A percentile compares a stretch with the other conserved stretches of the same genome.
Conservation (phyloP, 2,888 invertebrate species). For the Zeuzera pyrina region DNA sequence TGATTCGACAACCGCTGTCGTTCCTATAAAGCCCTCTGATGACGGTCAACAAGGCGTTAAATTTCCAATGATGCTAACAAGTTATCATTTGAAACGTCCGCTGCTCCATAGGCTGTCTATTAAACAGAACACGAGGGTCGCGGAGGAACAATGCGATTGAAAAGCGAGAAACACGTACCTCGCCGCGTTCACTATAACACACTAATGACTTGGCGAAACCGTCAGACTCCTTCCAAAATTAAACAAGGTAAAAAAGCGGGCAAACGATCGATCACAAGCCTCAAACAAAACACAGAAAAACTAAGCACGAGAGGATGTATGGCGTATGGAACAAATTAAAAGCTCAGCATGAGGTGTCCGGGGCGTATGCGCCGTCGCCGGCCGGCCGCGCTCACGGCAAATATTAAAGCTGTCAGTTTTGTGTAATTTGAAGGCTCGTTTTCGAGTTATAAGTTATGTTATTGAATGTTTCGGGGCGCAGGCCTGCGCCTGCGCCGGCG, state of each 20-base stretch:
- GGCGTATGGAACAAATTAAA: constrained; percentile 71
- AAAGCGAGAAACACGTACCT: constrained; percentile 32
- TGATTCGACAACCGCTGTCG: too few species aligned
- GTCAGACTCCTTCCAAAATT: constrained; percentile 58
- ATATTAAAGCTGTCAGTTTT: constrained; percentile 70
- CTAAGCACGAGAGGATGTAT: constrained; percentile 62
- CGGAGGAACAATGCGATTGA: constrained; percentile 37
- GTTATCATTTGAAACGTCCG: too few species aligned
- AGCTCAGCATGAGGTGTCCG: constrained; percentile 64
- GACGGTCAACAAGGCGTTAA: too few species aligned
- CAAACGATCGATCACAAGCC: constrained; percentile 65
- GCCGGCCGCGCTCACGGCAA: constrained; percentile 41
- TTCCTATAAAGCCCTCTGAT: too few species aligned
- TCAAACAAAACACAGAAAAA: constrained; percentile 66
- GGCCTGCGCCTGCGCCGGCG: constrained; percentile 27
- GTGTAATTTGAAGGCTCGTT: constrained; percentile 65
- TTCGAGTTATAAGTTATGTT: constrained; percentile 64
- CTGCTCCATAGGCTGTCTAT: too few species aligned
- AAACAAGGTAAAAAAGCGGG: constrained; percentile 65
- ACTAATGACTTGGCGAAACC: constrained; percentile 69
- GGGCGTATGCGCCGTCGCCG: constrained; percentile 32
- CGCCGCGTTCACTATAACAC: constrained; percentile 18
- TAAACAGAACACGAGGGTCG: constrained; percentile 27
- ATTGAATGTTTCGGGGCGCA: constrained; percentile 61
- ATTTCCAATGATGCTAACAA: too few species aligned